A percentile compares a stretch with the other conserved stretches of the same genome.
phyloP scores from a whole-genome alignment of 2,888 invertebrate genomes.

The Cantharis lateralis region DNA sequence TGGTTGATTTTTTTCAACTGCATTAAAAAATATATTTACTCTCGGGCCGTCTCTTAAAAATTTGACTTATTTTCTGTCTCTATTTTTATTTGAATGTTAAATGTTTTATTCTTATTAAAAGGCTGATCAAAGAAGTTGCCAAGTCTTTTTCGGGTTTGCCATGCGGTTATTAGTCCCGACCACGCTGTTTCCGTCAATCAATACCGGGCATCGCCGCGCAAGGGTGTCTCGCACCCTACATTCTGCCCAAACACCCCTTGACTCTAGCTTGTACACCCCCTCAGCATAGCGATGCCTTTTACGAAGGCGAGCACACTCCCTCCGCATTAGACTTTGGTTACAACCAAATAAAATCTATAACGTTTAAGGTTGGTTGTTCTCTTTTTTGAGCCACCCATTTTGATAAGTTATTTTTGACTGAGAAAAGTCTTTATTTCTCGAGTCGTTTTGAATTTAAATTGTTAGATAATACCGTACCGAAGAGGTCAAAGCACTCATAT shows the following conservation, averaged over 20 bases:
- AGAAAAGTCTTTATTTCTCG: neutral
- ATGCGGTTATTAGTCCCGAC: conserved; percentile 28
- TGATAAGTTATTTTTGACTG: neutral
- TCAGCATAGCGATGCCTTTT: conserved; percentile 32
- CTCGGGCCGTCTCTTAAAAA: neutral
- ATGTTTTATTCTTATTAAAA: neutral
- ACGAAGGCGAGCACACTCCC: conserved; percentile 34
- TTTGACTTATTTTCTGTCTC: neutral
- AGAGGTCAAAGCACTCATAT: conserved; percentile 21
- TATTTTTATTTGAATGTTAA: neutral
- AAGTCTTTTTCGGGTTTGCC: conserved; percentile 18
- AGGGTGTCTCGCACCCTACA: conserved; percentile 35
- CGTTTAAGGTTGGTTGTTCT: conserved; percentile 9
- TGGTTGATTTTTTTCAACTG: neutral
- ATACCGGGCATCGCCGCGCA: conserved; percentile 36
- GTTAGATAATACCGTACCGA: conserved; percentile 5
- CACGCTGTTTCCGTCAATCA: conserved; percentile 36
- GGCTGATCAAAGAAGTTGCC: neutral
- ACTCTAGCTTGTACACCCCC: conserved; percentile 17
- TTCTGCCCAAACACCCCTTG: conserved; percentile 24
- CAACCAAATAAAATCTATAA: conserved; percentile 12
- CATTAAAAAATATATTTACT: neutral
- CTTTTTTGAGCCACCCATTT: conserved; percentile 5
- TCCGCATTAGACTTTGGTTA: conserved; percentile 14
- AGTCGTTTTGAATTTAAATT: conserved; percentile 8